phyloP scores from a whole-genome alignment of 2,113 vertebrate species.

The Pomatostomus ruficeps region DNA sequence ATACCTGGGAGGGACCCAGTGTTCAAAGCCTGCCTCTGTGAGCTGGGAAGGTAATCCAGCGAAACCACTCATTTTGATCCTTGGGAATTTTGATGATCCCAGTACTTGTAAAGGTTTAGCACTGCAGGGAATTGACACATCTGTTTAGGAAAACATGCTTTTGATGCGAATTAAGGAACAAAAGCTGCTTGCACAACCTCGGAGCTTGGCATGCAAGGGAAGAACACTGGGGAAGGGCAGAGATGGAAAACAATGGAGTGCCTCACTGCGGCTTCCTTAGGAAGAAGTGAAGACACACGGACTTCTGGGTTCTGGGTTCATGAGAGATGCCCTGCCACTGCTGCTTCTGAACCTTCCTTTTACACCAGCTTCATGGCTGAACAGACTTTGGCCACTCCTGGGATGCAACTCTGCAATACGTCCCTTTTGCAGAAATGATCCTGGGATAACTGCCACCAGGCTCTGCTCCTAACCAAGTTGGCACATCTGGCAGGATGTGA shows the following conservation, averaged over 20 bases:
- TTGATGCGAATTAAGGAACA: conserved; percentile 15
- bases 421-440: background rate
- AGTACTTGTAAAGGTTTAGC: background rate
- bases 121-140: conserved; percentile 18
- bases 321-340: background rate
- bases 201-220: background rate
- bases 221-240: background rate
- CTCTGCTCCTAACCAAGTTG: background rate
- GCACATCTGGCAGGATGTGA: rapidly evolving
- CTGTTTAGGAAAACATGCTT: background rate
- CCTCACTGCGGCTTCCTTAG: background rate
- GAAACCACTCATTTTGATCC: background rate
- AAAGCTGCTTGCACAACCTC: conserved; percentile 25
- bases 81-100: background rate
- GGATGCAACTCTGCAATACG: background rate
- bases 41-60: background rate
- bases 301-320: background rate
- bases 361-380: background rate
- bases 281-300: background rate
- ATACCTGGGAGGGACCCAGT: background rate
- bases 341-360: background rate
- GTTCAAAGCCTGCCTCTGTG: background rate
- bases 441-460: background rate
- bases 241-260: background rate
- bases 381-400: background rate